phyloP scores from a whole-genome alignment of 2,888 invertebrate genomes.

The Pristionchus arcanus region DNA sequence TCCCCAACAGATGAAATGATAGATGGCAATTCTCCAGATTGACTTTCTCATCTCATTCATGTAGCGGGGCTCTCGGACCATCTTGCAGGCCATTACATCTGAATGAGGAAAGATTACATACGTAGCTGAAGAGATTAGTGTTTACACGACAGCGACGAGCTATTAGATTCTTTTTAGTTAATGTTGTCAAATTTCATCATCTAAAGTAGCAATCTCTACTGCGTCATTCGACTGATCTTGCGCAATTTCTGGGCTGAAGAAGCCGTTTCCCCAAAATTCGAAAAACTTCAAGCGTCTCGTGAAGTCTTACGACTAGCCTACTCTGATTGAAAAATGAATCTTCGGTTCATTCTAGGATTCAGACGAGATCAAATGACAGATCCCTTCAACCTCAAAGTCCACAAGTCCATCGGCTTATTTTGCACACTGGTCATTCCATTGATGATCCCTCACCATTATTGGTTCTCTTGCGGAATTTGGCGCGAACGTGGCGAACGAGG shows the following conservation, averaged over 20 bases:
- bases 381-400: background rate
- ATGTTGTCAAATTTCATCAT: background rate
- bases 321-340: background rate
- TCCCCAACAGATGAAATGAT: conserved; percentile 75
- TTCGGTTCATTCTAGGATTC: background rate
- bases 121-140: background rate
- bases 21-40: conserved; percentile 73
- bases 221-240: background rate
- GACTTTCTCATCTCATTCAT: conserved; percentile 72
- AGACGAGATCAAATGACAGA: background rate
- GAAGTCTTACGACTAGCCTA: background rate
- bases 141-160: too few relatives aligned
- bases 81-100: conserved; percentile 29
- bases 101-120: background rate
- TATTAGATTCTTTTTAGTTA: background rate
- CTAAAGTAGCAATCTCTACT: background rate
- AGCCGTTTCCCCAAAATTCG: background rate
- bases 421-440: background rate
- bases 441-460: conserved; percentile 45
- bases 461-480: conserved; percentile 67
- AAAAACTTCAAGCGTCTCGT: background rate
- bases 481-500: conserved; percentile 72
- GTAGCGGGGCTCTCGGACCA: conserved; percentile 67
- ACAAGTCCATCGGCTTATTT: background rate
- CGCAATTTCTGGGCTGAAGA: background rate